phyloP scores from a whole-genome alignment of 2,888 invertebrate genomes.

The Oscheius sp. region DNA sequence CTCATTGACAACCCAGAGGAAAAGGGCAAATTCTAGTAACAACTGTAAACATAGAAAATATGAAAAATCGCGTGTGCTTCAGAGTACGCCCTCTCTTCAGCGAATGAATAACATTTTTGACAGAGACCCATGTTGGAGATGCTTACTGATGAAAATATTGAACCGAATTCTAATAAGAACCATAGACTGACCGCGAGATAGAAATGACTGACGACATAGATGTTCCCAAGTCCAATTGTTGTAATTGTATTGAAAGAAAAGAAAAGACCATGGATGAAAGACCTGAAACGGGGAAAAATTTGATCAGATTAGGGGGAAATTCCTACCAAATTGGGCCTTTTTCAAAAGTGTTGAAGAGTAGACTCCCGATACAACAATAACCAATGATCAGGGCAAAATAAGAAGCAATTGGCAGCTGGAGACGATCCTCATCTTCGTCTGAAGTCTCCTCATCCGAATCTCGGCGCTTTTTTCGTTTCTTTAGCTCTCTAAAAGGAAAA shows the following conservation, averaged over 20 bases:
- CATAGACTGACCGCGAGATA: constrained; percentile 59
- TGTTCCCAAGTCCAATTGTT: constrained; percentile 73
- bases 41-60: no score
- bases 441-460: constrained; percentile 53
- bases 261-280: constrained; percentile 73
- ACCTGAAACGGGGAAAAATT: constrained; percentile 62
- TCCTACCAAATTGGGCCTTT: constrained; percentile 70
- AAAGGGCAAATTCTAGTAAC: no score
- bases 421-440: constrained; percentile 62
- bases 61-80: no score
- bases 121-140: no score
- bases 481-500: constrained; percentile 57
- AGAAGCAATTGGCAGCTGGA: constrained; percentile 72
- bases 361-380: constrained; percentile 71
- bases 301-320: not conserved
- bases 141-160: not conserved
- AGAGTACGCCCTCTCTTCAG: no score
- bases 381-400: constrained; percentile 73
- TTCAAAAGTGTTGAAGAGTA: constrained; percentile 71
- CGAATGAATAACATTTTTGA: no score
- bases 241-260: constrained; percentile 74
- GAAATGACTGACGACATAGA: constrained; percentile 67
- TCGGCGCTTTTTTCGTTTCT: constrained; percentile 53
- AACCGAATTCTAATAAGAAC: no score
- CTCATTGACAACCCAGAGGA: no score